Conservation (phyloP, 2,797 vertebrate genomes). For the Chaenodraco wilsoni region DNA sequence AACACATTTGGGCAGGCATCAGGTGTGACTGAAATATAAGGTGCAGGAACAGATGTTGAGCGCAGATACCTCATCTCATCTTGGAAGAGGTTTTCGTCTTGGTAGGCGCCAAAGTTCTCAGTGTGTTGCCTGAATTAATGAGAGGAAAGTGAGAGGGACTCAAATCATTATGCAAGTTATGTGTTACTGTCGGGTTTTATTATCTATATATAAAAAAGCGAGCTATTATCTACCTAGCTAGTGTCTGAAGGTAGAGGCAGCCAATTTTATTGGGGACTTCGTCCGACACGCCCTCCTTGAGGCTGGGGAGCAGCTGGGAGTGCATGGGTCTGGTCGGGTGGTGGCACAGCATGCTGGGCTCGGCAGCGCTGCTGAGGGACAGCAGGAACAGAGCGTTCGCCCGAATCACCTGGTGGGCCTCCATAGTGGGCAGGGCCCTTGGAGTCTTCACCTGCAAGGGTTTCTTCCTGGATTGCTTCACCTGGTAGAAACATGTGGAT, state of each 20-base stretch:
- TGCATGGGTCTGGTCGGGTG: conserved; percentile 93
- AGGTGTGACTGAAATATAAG: conserved; percentile 98
- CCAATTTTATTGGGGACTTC: conserved; percentile 96
- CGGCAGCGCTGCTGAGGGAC: conserved; percentile 96
- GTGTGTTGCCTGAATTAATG: conserved; percentile 91
- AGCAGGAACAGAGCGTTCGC: conserved; percentile 96
- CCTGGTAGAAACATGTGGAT: conserved; percentile 76
- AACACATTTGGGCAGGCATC: conserved; percentile 98
- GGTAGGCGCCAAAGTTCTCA: conserved; percentile 95
- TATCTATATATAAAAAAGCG: not conserved
- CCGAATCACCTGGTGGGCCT: conserved; percentile 98
- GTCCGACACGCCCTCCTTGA: conserved; percentile 97
- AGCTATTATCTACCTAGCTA: conserved; percentile 88
- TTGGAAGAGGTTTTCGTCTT: conserved; percentile 98
- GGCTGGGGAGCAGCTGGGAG: conserved; percentile 93
- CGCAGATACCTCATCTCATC: conserved; percentile 99
- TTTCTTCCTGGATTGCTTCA: conserved; percentile 97
- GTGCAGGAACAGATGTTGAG: conserved; percentile 97
- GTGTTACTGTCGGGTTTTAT: not conserved
- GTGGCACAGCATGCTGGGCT: conserved; percentile 95
- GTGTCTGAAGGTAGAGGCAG: conserved; percentile 96
- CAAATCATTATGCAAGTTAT: not conserved
- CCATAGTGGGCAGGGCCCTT: conserved; percentile 96
- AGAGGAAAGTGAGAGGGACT: not conserved
- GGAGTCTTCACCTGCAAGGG: conserved; percentile 97